These are phyloP conservation scores for Hermaeophaga mercurialis DNA, from an alignment of 2,888 invertebrate genomes.

Conservation along the genomic window DNA sequence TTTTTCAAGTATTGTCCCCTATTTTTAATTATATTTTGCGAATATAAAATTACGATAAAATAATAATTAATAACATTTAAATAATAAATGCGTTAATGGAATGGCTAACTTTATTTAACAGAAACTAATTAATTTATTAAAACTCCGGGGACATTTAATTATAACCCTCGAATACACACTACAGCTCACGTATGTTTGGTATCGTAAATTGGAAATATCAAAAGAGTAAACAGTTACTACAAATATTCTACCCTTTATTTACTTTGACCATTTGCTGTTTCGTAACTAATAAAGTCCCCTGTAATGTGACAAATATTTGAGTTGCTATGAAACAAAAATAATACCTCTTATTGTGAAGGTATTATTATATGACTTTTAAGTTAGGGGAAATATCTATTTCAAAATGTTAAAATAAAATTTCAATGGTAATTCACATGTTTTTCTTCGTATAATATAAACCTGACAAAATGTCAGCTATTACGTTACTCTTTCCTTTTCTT, in stretches of 20 bases:
- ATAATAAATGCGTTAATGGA: no score
- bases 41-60: background rate
- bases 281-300: constrained; percentile 11
- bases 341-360: no score
- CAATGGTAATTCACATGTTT: no score
- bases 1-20: background rate
- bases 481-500: no score
- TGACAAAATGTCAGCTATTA: no score
- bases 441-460: no score
- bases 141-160: constrained; percentile 2
- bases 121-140: constrained; percentile 1
- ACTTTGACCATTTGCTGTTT: constrained; percentile 22
- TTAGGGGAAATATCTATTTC: no score
- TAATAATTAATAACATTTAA: background rate
- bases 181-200: background rate
- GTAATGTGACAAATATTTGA: constrained; percentile 17
- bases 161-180: background rate
- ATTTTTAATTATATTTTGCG: background rate
- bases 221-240: constrained; percentile 16
- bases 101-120: background rate
- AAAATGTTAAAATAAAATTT: no score
- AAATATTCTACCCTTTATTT: constrained; percentile 15
- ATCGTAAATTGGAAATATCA: constrained; percentile 20
- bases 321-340: constrained; percentile 7
- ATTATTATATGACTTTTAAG: no score